These are phyloP conservation scores for Aspidoscelis tigris DNA, from an alignment of 2,113 vertebrate species.

Conservation along the genomic window DNA sequence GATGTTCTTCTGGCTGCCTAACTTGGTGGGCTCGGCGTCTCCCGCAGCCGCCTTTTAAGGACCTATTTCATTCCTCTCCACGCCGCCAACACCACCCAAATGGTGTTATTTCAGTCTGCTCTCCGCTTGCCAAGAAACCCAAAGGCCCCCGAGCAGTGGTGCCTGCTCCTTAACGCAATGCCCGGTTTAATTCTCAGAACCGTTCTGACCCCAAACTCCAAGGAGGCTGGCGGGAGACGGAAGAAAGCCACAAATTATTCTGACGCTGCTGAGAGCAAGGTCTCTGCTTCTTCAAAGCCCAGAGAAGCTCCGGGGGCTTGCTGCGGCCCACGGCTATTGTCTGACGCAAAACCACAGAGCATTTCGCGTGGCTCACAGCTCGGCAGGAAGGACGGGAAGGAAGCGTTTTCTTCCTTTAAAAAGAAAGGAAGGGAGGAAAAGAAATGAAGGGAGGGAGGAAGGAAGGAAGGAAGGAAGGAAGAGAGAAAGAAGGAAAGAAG, in stretches of 20 bases:
- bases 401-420: not conserved
- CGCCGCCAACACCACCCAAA: too few species aligned
- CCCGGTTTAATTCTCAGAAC: not conserved
- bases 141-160: not conserved
- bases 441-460: too few species aligned
- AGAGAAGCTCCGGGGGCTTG: not conserved
- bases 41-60: too few species aligned
- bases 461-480: too few species aligned
- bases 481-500: too few species aligned
- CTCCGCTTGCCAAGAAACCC: not conserved
- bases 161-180: not conserved
- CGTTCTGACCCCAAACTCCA: not conserved
- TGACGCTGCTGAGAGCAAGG: not conserved
- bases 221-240: not conserved
- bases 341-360: not conserved
- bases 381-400: too few species aligned
- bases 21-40: too few species aligned
- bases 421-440: too few species aligned
- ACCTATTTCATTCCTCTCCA: too few species aligned
- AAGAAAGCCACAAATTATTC: conserved; percentile 18
- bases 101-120: not conserved
- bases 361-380: not conserved
- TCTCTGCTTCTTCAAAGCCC: not conserved
- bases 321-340: not conserved
- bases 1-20: too few species aligned